Base-by-base conservation (phyloP, 1,140 invertebrate species). In the Tribolium castaneum region DNA sequence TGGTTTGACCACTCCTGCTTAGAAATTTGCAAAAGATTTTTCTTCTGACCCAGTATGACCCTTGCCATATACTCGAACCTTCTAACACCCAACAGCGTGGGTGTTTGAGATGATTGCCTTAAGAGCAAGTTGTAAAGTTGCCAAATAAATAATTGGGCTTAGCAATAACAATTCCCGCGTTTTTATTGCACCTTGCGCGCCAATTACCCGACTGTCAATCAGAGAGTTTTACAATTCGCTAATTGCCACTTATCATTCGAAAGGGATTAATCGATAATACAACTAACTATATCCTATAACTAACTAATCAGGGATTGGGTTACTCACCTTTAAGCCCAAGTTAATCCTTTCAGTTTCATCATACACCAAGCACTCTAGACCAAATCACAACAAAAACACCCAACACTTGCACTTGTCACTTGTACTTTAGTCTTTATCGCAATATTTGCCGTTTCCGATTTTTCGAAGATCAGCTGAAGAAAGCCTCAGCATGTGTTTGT, bases 401-500 rank as follows among this genome's bases (percentile, higher is more conserved):
- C 49, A 12, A 19, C 51, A 73, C 22, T 10, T 7, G 49, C 70
- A 73, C 70, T 5, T 4, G 25, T 75, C 74, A 75, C 56, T 75
- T 59, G 35, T 1, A 6, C 25, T 30, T 75, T 75, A 39, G 34
- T n/a, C n/a, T n/a, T 19, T 19, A 19, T 2, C 19, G 45, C 34
- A 34, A 54, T 19, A 19, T 1, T 56, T 75, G 12, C n/a, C 12
- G 54, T 39, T 14, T 59, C 2, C 1, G 2, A 16, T 54, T 19
- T 19, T 2, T 19, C 16, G 35, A n/a, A 12, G 12, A 62, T 62
- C 54, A 62, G 62, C 54, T 75, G 74, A 62, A 39, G 49, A 62
- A 16, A 30, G n/a, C n/a, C n/a, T n/a, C 49, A 62, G 54, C 54
- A 75, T 50, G 34, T 62, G 54, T 75, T 75, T 62, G 54, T 75